A percentile compares a stretch with the other conserved stretches of the same genome.
These are phyloP conservation scores for Platysternon megacephalum DNA, from an alignment of 2,113 vertebrate genomes.

Conservation along the genomic window DNA sequence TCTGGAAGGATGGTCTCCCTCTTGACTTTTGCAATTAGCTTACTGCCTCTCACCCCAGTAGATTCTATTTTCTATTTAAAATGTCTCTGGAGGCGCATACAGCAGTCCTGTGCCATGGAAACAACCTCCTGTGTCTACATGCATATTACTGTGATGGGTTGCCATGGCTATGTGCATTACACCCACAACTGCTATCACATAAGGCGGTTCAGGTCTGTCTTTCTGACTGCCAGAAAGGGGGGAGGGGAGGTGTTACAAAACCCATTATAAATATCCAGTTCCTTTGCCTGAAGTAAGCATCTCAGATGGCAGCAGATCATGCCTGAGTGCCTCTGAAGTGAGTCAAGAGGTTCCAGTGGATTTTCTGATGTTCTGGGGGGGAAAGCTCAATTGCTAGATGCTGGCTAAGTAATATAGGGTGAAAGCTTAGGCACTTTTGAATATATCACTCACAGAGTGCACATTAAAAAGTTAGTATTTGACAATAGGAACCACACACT, in stretches of 20 bases:
- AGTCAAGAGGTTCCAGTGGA: fast-evolving
- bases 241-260: fast-evolving
- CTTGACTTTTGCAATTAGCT: fast-evolving
- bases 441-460: not conserved
- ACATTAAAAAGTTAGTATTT: not conserved
- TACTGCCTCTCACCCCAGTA: fast-evolving
- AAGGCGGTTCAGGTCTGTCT: fast-evolving
- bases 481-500: too few relatives aligned
- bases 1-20: fast-evolving
- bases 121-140: fast-evolving
- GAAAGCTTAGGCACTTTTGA: not conserved
- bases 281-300: fast-evolving
- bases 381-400: not conserved
- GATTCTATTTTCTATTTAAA: fast-evolving
- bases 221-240: not conserved
- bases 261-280: fast-evolving
- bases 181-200: not conserved
- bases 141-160: not conserved
- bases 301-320: fast-evolving
- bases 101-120: not conserved
- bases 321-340: fast-evolving
- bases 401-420: fast-evolving
- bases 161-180: not conserved
- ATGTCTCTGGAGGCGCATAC: fast-evolving
- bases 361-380: not conserved